Evolutionary conservation across 2,888 invertebrate genomes (phyloP).

Genomic region (Phyllotreta cruciferae): DNA sequence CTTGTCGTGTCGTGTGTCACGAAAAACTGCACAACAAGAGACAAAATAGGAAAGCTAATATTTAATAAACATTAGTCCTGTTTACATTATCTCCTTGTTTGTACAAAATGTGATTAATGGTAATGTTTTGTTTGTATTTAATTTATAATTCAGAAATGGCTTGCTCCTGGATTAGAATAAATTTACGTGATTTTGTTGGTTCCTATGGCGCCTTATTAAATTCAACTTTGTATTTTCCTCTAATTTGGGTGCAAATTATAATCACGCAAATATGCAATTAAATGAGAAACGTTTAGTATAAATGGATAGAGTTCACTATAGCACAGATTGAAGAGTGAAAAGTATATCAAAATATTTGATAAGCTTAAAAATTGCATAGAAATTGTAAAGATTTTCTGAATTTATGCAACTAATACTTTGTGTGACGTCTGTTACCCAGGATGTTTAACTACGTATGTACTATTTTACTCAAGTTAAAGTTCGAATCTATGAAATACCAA

Average conservation of each 20-base stretch:
- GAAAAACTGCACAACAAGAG: slow-evolving; percentile 8
- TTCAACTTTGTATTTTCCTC: not conserved
- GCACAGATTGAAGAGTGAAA: too few species aligned
- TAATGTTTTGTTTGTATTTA: slow-evolving; percentile 8
- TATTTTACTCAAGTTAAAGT: too few species aligned
- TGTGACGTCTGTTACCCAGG: too few species aligned
- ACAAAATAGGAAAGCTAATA: slow-evolving; percentile 11
- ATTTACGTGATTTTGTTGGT: not conserved
- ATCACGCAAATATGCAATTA: slow-evolving; percentile 5
- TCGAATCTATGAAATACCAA: too few species aligned
- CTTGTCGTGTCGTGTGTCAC: slow-evolving; percentile 5
- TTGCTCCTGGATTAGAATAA: not conserved
- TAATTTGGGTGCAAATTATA: slow-evolving; percentile 1
- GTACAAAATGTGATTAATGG: slow-evolving; percentile 11
- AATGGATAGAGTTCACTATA: too few species aligned
- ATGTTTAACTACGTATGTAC: too few species aligned
- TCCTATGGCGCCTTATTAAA: slow-evolving; percentile 1
- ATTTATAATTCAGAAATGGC: slow-evolving; percentile 8
- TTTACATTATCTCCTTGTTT: slow-evolving; percentile 14
- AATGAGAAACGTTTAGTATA: not conserved
- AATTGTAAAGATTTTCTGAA: too few species aligned
- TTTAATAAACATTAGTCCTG: slow-evolving; percentile 11
- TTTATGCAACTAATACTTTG: too few species aligned
- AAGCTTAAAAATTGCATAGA: too few species aligned
- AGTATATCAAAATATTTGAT: too few species aligned